Percentiles rank a stretch among this genome's conserved stretches.
phyloP scores from a whole-genome alignment of 1,140 invertebrate species.

The Ips nitidus region DNA sequence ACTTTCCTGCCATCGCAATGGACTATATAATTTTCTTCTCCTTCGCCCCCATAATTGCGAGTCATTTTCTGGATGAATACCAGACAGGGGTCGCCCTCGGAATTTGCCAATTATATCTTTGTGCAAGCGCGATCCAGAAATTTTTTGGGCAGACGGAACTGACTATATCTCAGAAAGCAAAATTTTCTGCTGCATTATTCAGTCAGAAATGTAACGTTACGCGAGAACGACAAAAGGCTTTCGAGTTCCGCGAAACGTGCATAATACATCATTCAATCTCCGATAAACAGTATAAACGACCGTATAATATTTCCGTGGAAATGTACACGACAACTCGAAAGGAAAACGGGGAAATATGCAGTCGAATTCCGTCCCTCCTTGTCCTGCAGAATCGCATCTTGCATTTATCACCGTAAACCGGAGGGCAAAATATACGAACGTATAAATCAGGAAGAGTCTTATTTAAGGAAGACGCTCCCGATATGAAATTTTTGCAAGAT shows the following conservation, averaged over 20 bases:
- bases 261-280: background rate
- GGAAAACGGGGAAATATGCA: conserved; percentile 1
- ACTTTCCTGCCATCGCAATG: conserved; percentile 3
- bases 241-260: background rate
- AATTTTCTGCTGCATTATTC: no score
- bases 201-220: no score
- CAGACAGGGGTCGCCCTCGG: background rate
- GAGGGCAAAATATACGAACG: conserved; percentile 28
- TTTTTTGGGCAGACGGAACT: no score
- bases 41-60: background rate
- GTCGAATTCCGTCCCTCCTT: background rate
- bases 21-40: conserved; percentile 11
- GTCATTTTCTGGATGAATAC: conserved; percentile 6
- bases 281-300: background rate
- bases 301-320: background rate
- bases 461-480: conserved; percentile 30
- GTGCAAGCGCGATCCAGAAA: no score
- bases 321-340: background rate
- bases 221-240: no score
- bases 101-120: no score
- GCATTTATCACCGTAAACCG: conserved; percentile 32
- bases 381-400: conserved; percentile 14
- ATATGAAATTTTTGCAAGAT: conserved; percentile 39
- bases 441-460: conserved; percentile 33
- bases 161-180: no score